Conservation (phyloP, 2,113 vertebrate genomes). For the Arizona elegans region DNA sequence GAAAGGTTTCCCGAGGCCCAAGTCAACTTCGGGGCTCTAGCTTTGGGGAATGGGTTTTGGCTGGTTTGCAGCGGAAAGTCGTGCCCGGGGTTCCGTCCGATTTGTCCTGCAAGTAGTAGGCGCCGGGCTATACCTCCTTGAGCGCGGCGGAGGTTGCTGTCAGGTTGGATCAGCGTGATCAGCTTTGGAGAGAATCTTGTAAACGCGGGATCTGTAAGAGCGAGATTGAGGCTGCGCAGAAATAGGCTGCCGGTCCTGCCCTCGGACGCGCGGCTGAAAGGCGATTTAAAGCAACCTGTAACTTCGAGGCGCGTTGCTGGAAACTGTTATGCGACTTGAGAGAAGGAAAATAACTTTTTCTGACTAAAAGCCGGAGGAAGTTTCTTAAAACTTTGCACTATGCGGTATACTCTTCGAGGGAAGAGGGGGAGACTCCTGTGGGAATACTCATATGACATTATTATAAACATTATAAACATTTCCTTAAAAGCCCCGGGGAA, state of each 20-base stretch:
- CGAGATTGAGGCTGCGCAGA: conserved; percentile 39
- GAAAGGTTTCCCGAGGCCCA: accelerated
- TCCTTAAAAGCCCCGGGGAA: neutral
- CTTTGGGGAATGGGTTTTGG: neutral
- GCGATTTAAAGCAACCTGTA: conserved; percentile 38
- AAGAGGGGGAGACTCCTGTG: no score
- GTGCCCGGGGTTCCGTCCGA: conserved; percentile 29
- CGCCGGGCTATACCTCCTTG: conserved; percentile 50
- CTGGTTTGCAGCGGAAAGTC: no score
- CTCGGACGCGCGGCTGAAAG: conserved; percentile 19
- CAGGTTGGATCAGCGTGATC: conserved; percentile 66
- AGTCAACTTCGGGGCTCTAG: accelerated
- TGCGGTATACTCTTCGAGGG: neutral
- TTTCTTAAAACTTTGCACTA: neutral
- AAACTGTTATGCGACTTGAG: neutral
- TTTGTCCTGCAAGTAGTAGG: conserved; percentile 37
- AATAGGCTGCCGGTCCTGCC: neutral
- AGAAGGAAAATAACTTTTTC: neutral
- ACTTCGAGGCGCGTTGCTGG: neutral
- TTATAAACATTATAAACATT: neutral
- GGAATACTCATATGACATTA: neutral
- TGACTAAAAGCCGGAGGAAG: neutral
- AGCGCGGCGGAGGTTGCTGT: conserved; percentile 58
- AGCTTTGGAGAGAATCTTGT: conserved; percentile 57
- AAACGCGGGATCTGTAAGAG: conserved; percentile 50